These are phyloP conservation scores for Dunckerocampus dactyliophorus DNA, from an alignment of 2,113 vertebrate species.

Conservation along the genomic window DNA sequence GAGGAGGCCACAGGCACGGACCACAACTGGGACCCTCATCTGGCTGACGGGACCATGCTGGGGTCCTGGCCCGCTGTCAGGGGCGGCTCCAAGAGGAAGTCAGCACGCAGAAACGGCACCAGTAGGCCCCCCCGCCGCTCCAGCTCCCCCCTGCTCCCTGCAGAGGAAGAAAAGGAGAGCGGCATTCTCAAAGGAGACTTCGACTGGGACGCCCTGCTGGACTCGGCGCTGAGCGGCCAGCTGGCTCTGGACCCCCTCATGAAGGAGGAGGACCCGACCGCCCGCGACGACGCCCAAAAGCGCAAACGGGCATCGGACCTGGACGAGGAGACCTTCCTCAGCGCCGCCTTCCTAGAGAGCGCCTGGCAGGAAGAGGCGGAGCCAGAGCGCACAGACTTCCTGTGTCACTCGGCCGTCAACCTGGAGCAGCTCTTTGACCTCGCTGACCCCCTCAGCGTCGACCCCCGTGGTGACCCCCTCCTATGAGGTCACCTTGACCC, in stretches of 20 bases:
- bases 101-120: conserved; percentile 54
- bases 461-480: conserved; percentile 73
- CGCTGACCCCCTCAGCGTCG: conserved; percentile 64
- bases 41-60: conserved; percentile 62
- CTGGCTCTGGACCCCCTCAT: conserved; percentile 77
- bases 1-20: conserved; percentile 77
- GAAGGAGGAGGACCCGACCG: conserved; percentile 69
- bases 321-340: conserved; percentile 87
- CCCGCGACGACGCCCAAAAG: conserved; percentile 53
- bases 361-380: conserved; percentile 87
- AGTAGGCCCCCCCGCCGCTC: conserved; percentile 70
- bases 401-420: conserved; percentile 71
- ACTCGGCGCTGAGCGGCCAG: conserved; percentile 77
- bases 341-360: conserved; percentile 85
- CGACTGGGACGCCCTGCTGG: conserved; percentile 91
- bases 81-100: conserved; percentile 76
- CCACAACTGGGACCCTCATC: conserved; percentile 69
- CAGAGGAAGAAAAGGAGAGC: conserved; percentile 81
- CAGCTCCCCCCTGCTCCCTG: conserved; percentile 76
- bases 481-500: conserved; percentile 56
- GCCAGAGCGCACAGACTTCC: conserved; percentile 66
- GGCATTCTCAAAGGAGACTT: conserved; percentile 89
- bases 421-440: conserved; percentile 83
- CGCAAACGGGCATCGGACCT: conserved; percentile 53
- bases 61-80: conserved; percentile 59